phyloP scores from a whole-genome alignment of 2,888 invertebrate species.

The Euzophera pinguis region DNA sequence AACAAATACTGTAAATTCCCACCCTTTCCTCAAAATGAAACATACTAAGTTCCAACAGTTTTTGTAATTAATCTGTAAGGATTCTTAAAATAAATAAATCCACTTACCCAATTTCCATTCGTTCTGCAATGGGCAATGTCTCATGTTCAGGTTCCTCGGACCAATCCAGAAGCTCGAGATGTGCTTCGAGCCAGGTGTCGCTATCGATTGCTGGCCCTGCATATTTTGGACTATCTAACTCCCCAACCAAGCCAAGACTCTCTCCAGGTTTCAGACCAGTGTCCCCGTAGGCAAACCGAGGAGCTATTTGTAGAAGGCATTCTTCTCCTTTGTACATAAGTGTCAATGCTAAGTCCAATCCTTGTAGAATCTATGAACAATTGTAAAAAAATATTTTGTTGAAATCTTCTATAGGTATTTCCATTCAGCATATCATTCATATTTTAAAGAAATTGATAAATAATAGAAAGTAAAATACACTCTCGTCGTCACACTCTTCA shows the following conservation, averaged over 20 bases:
- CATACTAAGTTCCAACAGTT: too few relatives aligned
- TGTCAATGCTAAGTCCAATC: slow-evolving; percentile 90
- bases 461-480: too few relatives aligned
- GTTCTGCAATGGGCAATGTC: slow-evolving; percentile 81
- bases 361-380: slow-evolving; percentile 81
- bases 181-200: slow-evolving; percentile 83
- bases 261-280: slow-evolving; percentile 81
- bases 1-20: too few relatives aligned
- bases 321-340: slow-evolving; percentile 92
- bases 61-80: too few relatives aligned
- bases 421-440: too few relatives aligned
- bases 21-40: too few relatives aligned
- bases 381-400: not conserved
- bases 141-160: slow-evolving; percentile 85
- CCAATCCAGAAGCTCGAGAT: slow-evolving; percentile 84
- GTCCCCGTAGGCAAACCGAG: slow-evolving; percentile 91
- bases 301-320: slow-evolving; percentile 84
- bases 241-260: slow-evolving; percentile 60
- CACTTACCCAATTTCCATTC: slow-evolving; percentile 87
- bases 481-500: too few relatives aligned
- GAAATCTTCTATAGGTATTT: too few relatives aligned
- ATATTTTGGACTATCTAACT: slow-evolving; percentile 48
- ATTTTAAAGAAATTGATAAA: too few relatives aligned
- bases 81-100: too few relatives aligned
- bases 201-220: slow-evolving; percentile 81